Conservation (phyloP, 2,113 vertebrate species). For the Ochotona princeps region DNA sequence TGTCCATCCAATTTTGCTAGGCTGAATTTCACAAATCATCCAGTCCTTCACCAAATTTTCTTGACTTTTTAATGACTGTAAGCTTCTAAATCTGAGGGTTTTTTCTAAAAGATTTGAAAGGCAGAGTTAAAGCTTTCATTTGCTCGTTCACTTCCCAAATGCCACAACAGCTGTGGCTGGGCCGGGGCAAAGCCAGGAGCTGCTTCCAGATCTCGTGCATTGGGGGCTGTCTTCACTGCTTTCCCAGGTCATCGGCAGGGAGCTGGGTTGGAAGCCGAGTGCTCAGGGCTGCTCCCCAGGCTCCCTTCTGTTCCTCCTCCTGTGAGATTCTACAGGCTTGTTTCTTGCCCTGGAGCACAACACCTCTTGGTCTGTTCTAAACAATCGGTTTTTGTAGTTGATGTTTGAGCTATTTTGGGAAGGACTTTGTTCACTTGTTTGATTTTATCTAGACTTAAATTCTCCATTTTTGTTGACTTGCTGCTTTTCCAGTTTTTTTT, state of each 20-base stretch:
- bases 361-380: not conserved
- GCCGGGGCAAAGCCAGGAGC: too few relatives aligned
- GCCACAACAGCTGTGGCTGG: too few relatives aligned
- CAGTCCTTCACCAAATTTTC: not conserved
- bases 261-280: not conserved
- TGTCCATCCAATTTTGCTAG: not conserved
- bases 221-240: too few relatives aligned
- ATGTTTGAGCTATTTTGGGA: not conserved
- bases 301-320: conserved; percentile 27
- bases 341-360: not conserved
- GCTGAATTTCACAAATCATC: conserved; percentile 13
- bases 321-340: not conserved
- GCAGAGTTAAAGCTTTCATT: too few relatives aligned
- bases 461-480: conserved; percentile 1
- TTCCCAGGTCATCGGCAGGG: too few relatives aligned
- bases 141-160: too few relatives aligned
- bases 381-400: not conserved
- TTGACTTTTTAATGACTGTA: too few relatives aligned
- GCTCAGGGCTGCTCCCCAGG: not conserved
- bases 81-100: too few relatives aligned
- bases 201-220: too few relatives aligned
- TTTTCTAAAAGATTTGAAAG: too few relatives aligned
- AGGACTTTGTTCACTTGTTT: not conserved
- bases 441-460: not conserved
- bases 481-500: conserved; percentile 20